A percentile compares a stretch with the other conserved stretches of the same genome.
Conservation (phyloP, 2,113 vertebrate genomes). For the Murina feae region DNA sequence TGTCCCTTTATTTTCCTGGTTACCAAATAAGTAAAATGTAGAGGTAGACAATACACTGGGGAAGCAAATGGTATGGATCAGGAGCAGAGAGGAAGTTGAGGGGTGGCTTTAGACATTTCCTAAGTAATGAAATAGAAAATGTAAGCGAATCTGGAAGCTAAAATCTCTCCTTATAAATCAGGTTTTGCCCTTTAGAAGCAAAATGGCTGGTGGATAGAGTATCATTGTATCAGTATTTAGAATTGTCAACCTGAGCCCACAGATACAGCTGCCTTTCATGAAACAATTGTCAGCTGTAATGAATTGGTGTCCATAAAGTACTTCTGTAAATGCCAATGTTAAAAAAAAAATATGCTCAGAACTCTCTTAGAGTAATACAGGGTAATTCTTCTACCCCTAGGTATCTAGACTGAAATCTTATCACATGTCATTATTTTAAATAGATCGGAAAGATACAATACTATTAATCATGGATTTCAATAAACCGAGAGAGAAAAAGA, state of each 20-base stretch:
- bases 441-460: neutral
- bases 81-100: neutral
- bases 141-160: neutral
- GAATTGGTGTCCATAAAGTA: constrained; percentile 21
- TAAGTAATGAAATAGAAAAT: neutral
- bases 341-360: neutral
- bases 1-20: neutral
- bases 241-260: neutral
- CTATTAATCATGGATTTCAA: neutral
- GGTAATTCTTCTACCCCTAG: neutral
- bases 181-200: neutral
- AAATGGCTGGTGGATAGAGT: neutral
- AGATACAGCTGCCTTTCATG: neutral
- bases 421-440: constrained; percentile 23
- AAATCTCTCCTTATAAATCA: neutral
- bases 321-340: neutral
- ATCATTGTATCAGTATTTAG: neutral
- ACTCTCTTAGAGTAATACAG: neutral
- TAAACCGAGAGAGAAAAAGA: neutral
- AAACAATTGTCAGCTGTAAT: constrained; percentile 6
- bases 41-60: neutral
- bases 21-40: neutral
- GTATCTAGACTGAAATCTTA: constrained; percentile 27
- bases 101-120: neutral
- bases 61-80: neutral